Evolutionary conservation across 2,888 invertebrate genomes (phyloP), one percentile per base, ranked within the genome.

Genomic region (Gnatocerus cornutus): DNA sequence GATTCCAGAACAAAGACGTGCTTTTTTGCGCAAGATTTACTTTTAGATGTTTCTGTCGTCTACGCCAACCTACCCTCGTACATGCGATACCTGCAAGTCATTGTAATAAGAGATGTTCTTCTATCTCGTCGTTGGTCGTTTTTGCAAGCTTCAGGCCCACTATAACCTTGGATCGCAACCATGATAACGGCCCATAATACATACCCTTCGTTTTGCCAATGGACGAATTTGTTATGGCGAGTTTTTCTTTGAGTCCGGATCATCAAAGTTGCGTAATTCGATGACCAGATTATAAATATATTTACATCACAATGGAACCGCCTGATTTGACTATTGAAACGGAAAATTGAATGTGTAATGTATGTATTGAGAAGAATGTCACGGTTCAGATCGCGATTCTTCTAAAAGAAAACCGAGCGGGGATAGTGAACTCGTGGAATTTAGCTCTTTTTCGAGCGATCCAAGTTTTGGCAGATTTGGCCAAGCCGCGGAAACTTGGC

Each of bases 331-430:
- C 63, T 63, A 63, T 63, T 63, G 63, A 63, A 63, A 63, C 52
- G 52, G 63, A 63, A 63, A 63, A 63, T 63, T 63, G 63, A 52
- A 63, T 52, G 52, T 63, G 63, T 63, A 52, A 63, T 50, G 63
- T 63, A 41, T 63, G 63, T 39, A 52, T 61, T 61, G 48, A 61
- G 46, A 29, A 10, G 59, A 46, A 59, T 59, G 61, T 48, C 48
- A 46, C 48, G 61, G 61, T 61, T 48, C 61, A 16, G 48, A 46
- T 46, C 33, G 48, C 16, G 46, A 21, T 10, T 50, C 33, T 33
- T 37, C 37, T 4, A 37, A 53, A 50, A 14, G 33, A 37, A 53
- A 33, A 37, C 37, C 3, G 8, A 53, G 12, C 37, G 53, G 53
- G 33, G 12, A 53, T 27, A 39, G 41, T 56, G 56, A 43, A 56